Conservation (phyloP, 1,140 invertebrate genomes). For the Drosophila grimshawi region DNA sequence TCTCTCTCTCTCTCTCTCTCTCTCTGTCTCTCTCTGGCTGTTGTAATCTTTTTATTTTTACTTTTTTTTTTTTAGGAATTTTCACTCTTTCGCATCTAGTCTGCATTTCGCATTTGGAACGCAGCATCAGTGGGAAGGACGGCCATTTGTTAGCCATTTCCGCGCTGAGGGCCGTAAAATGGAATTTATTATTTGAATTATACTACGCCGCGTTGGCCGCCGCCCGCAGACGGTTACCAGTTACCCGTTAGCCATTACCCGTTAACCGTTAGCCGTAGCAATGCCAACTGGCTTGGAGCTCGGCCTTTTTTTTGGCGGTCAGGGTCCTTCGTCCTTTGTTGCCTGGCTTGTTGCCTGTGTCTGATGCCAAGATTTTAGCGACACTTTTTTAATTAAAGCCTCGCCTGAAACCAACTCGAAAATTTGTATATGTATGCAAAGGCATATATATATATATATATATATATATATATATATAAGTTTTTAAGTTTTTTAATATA, state of each 20-base stretch:
- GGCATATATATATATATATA: too few relatives aligned
- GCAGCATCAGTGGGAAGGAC: not conserved
- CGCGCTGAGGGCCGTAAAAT: slow-evolving; percentile 56
- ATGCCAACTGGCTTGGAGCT: slow-evolving; percentile 28
- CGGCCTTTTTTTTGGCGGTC: slow-evolving; percentile 41
- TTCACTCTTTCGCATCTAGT: slow-evolving; percentile 32
- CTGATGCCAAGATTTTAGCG: slow-evolving; percentile 34
- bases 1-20: not conserved
- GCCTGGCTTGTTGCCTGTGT: not conserved
- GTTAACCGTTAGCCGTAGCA: not conserved
- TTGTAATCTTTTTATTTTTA: not conserved
- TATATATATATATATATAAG: too few relatives aligned
- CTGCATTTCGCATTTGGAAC: slow-evolving; percentile 32
- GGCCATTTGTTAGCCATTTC: slow-evolving; percentile 55
- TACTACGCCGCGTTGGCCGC: slow-evolving; percentile 19
- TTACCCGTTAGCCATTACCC: not conserved
- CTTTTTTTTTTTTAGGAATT: slow-evolving; percentile 7
- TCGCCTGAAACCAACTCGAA: slow-evolving; percentile 14
- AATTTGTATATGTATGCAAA: slow-evolving; percentile 4
- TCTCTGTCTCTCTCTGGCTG: not conserved
- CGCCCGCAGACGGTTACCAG: not conserved
- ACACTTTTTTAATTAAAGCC: slow-evolving; percentile 70
- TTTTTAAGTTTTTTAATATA: too few relatives aligned
- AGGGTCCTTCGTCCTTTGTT: slow-evolving; percentile 24
- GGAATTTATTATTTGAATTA: slow-evolving; percentile 77